Base-by-base conservation (phyloP, 2,888 invertebrate genomes). In the Andrena minutula region DNA sequence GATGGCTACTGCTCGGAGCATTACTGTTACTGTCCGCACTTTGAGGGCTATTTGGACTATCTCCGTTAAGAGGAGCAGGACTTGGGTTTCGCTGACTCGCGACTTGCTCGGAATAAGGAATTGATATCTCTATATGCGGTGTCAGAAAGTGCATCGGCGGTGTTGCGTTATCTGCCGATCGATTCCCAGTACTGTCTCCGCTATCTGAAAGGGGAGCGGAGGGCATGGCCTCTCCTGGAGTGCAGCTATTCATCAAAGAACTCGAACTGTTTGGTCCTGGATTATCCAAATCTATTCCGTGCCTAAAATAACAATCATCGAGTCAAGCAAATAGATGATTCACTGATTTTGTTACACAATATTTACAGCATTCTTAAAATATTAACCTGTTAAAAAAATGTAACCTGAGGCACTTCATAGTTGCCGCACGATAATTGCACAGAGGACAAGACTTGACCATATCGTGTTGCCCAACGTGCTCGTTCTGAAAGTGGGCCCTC, bases 401-500 rank as follows among this genome's bases (percentile, higher is more conserved):
- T 89, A 98, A 97, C 93, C 98, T 95, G 65, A 98, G 95, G 91
- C 97, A 98, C 94, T 98, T 98, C 98, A 98, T 98, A 53, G 97
- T 97, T 51, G 97, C 97, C 72, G 98, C 98, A 85, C 97, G 96
- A 94, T 97, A 98, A 94, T 97, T 97, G 94, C 98, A 98, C 82
- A 98, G 94, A 28, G 98, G 98, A 95, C 98, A 98, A 89, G 97
- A 97, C 94, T 98, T 98, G 79, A 98, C 97, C 93, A 98, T 96
- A 93, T 98, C 98, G 91, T 98, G 97, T 90, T 98, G 98, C 35
- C 98, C 98, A 60, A 98, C 98, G 92, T 98, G 98, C 93, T 98
- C 98, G 93, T 98, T 98, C 94, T 98, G 98, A 94, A 98, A 98
- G 94, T 98, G 98, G 28, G 98, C 98, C 88, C 98, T 95, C 98